A percentile compares a stretch with the other conserved stretches of the same genome.
These are phyloP conservation scores for Rousettus madagascariensis DNA, from an alignment of 2,797 vertebrate genomes.

Conservation along the genomic window DNA sequence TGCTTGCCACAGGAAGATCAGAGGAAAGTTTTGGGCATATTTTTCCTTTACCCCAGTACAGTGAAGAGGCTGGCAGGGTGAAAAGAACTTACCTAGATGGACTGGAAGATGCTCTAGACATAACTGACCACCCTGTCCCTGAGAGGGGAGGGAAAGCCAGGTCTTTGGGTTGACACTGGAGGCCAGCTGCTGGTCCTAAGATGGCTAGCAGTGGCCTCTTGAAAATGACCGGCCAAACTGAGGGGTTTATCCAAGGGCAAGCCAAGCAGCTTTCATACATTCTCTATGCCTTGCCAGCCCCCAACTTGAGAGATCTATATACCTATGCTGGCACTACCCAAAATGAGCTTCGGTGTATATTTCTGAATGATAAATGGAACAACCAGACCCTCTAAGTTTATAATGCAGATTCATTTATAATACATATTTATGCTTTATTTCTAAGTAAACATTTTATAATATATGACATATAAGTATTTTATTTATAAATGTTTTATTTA, in stretches of 20 bases:
- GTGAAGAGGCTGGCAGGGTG: not conserved
- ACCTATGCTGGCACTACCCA: not conserved
- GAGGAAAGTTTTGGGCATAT: not conserved
- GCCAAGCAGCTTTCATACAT: not conserved
- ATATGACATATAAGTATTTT: not conserved
- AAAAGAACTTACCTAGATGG: not conserved
- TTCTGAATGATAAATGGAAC: not conserved
- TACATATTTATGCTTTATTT: not conserved
- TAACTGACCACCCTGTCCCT: not conserved
- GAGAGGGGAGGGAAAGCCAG: not conserved
- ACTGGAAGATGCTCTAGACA: not conserved
- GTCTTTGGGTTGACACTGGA: not conserved
- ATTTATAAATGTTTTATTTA: not conserved
- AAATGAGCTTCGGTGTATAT: not conserved
- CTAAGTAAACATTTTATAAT: not conserved
- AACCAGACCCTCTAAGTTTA: not conserved
- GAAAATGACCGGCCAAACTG: not conserved
- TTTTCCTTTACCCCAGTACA: not conserved
- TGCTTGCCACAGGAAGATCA: not conserved
- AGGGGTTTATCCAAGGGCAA: not conserved
- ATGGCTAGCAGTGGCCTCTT: not conserved
- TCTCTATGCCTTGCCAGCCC: not conserved
- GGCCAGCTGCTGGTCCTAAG: not conserved
- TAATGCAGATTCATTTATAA: not conserved
- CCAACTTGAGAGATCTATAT: not conserved